A percentile compares a stretch with the other conserved stretches of the same genome.
These are phyloP conservation scores for Oligia fasciuncula DNA, from an alignment of 2,888 invertebrate species.

Conservation along the genomic window DNA sequence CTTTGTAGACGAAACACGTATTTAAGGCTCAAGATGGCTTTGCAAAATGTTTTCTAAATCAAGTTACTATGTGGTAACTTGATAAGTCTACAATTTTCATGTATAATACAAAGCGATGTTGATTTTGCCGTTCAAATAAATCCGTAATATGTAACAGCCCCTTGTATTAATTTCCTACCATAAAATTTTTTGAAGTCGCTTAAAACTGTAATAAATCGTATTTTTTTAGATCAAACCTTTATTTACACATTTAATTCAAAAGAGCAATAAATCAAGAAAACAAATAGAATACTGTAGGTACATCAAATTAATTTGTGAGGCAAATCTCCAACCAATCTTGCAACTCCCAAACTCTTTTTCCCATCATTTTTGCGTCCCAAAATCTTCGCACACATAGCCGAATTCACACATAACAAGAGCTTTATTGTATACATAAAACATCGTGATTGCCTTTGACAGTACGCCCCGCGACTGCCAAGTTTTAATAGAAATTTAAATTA, in stretches of 20 bases:
- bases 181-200: background rate
- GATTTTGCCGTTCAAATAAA: background rate
- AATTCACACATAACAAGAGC: constrained; percentile 65
- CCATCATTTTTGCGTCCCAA: background rate
- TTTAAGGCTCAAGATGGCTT: constrained; percentile 1
- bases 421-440: constrained; percentile 80
- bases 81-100: background rate
- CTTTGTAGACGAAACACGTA: constrained; percentile 33
- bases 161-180: background rate
- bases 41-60: constrained; percentile 7
- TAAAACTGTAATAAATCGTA: background rate
- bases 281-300: background rate
- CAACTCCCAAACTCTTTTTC: background rate
- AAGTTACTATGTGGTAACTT: no score
- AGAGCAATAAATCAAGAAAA: background rate
- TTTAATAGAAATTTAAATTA: constrained; percentile 90
- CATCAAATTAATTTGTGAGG: background rate
- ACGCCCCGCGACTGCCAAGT: constrained; percentile 80
- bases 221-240: background rate
- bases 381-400: constrained; percentile 50
- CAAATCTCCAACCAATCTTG: background rate
- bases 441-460: constrained; percentile 84
- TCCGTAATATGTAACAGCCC: no score
- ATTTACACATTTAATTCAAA: background rate
- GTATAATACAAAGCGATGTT: background rate